These are phyloP conservation scores for Sinohyriopsis cumingii DNA, from an alignment of 2,888 invertebrate species.

Conservation along the genomic window DNA sequence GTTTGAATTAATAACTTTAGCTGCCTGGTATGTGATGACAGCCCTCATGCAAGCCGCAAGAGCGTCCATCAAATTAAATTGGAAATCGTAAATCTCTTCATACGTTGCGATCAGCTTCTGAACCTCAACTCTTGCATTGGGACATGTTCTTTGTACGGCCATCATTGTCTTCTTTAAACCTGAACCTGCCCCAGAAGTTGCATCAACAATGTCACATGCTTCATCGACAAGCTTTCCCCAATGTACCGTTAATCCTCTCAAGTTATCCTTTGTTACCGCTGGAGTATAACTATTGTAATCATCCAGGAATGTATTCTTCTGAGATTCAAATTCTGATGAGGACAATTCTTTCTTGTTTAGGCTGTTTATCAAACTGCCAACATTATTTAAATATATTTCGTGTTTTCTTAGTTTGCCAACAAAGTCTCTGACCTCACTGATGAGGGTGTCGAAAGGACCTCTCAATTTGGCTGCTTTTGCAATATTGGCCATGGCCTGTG, in stretches of 20 bases:
- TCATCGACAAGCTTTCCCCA: constrained; percentile 1
- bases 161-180: neutral
- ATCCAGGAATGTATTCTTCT: too few species aligned
- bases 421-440: too few species aligned
- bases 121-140: constrained; percentile 2
- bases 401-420: too few species aligned
- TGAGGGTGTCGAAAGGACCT: too few species aligned
- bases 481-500: too few species aligned
- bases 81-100: constrained; percentile 7
- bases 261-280: neutral
- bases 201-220: constrained; percentile 1
- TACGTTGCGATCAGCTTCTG: neutral
- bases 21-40: neutral
- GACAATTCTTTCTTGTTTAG: too few species aligned
- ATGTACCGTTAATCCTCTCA: neutral
- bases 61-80: constrained; percentile 5
- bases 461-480: too few species aligned
- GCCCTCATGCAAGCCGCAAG: constrained; percentile 3
- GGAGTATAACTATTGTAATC: neutral
- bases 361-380: too few species aligned
- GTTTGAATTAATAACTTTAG: neutral
- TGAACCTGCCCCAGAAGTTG: neutral
- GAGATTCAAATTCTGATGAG: too few species aligned
- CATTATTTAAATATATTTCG: too few species aligned
- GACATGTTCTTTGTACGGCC: neutral